These are phyloP conservation scores for Ptychodera flava DNA, from an alignment of 35 echinoderm and acorn worm genomes.

Conservation along the genomic window DNA sequence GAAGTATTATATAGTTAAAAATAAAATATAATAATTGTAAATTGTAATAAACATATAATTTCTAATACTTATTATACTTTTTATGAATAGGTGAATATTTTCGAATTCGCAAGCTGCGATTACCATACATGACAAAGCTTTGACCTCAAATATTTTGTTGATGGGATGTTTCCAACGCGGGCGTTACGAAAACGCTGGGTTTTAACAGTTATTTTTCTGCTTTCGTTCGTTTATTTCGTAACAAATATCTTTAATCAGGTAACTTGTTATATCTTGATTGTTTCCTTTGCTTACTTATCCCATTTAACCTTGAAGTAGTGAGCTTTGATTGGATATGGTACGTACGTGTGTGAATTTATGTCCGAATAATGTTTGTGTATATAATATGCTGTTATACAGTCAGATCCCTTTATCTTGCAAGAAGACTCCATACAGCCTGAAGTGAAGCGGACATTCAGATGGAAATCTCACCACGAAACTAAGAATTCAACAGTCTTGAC, in stretches of 20 bases:
- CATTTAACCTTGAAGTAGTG: too few relatives aligned
- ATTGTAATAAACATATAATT: too few relatives aligned
- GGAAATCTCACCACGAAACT: not conserved
- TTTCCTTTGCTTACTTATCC: not conserved
- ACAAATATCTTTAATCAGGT: constrained; percentile 14
- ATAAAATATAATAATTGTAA: too few relatives aligned
- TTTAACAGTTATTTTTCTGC: constrained; percentile 16
- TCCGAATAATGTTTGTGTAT: not conserved
- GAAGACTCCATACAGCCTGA: not conserved
- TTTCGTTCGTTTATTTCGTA: constrained; percentile 13
- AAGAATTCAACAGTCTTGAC: not conserved
- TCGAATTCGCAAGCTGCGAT: too few relatives aligned
- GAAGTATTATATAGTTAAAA: too few relatives aligned
- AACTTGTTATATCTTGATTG: not conserved
- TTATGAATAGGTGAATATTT: too few relatives aligned
- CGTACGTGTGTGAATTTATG: not conserved
- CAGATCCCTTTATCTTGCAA: constrained; percentile 2
- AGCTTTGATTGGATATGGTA: too few relatives aligned
- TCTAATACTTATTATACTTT: too few relatives aligned
- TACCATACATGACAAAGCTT: too few relatives aligned
- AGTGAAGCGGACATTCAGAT: not conserved
- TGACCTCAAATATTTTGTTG: not conserved
- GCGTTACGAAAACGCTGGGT: constrained; percentile 15
- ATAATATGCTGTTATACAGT: not conserved
- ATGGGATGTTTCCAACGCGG: constrained; percentile 10